Percentiles rank a stretch among this genome's conserved stretches.
phyloP scores from a whole-genome alignment of 2,797 vertebrate genomes.

The Phylloscopus collybita region DNA sequence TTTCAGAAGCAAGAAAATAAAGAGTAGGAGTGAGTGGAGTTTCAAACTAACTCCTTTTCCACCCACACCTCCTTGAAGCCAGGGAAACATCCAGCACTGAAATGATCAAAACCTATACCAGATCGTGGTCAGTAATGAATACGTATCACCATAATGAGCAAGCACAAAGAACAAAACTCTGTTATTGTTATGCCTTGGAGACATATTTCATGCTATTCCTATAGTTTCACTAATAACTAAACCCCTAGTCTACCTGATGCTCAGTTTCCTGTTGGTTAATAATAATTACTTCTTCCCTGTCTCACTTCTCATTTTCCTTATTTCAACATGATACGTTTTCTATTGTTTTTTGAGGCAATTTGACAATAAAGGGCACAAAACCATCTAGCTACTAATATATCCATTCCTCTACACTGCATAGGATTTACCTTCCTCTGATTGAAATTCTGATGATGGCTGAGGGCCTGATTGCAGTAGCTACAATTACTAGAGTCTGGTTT shows the following conservation, averaged over 20 bases:
- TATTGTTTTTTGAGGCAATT: slow-evolving; percentile 5
- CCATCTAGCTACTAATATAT: background rate
- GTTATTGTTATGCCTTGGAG: background rate
- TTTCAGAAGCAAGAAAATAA: slow-evolving; percentile 6
- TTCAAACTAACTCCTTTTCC: slow-evolving; percentile 8
- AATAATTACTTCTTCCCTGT: background rate
- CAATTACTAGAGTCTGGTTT: slow-evolving; percentile 45
- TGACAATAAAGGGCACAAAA: background rate
- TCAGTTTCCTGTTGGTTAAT: background rate
- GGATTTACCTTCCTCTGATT: slow-evolving; percentile 30
- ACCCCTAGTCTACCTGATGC: background rate
- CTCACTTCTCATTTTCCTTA: background rate
- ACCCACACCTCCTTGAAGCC: background rate
- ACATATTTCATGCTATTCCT: background rate
- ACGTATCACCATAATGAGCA: background rate
- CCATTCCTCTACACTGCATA: background rate
- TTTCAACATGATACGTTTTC: background rate
- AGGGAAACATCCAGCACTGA: background rate
- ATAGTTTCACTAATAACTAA: background rate
- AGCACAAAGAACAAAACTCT: background rate
- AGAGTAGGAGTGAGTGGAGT: background rate
- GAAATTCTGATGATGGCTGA: slow-evolving; percentile 22
- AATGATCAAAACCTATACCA: background rate
- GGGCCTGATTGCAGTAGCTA: slow-evolving; percentile 51
- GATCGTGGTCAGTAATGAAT: background rate